Base-by-base conservation (phyloP, 2,113 vertebrate species). In the Nothobranchius kuhntae region DNA sequence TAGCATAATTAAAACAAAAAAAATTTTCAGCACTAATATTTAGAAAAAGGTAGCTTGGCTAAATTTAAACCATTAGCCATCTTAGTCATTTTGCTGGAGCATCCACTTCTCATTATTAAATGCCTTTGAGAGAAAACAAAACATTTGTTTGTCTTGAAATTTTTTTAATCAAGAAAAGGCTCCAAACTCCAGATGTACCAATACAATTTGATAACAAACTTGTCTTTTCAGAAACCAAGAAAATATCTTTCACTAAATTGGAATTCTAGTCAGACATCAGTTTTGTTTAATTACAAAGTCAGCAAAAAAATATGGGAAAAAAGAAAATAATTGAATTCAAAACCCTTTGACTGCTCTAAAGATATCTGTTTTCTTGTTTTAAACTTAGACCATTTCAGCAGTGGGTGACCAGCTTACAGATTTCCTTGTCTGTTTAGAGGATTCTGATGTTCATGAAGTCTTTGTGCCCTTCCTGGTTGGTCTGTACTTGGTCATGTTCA, bases 401-500 rank as follows among this genome's bases (percentile, higher is more conserved):
- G 70, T 38, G 47, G n/a, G n/a, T 15, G 15, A 38, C 59, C 10
- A 1, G 5, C 35, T 58, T 24, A 42, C 53, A 65, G 57, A 67
- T 54, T 60, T 75, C 59, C 42, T 51, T 3, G 6, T 63, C 60
- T 53, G 45, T 57, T 61, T 47, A 21, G 63, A 36, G 77, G 53
- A 68, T 38, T 57, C 8, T 60, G n/a, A 26, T 1, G 3, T 69
- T 67, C 24, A 52, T 55, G 30, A 52, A 5, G 38, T 26, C 57
- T n/a, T 8, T 4, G 1, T 6, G 0, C 13, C 59, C 52, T n/a
- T 15, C 1, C 5, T 2, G 0, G 26, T 60, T 17, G 45, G 53
- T 72, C 57, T 61, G 38, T 40, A 51, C 2, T 6, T 42, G 47
- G 61, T 66, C 62, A 57, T 71, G 53, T 73, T 69, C 70, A 65